phyloP scores from a whole-genome alignment of 2,888 invertebrate species.

The Amphipyra tragopoginis region DNA sequence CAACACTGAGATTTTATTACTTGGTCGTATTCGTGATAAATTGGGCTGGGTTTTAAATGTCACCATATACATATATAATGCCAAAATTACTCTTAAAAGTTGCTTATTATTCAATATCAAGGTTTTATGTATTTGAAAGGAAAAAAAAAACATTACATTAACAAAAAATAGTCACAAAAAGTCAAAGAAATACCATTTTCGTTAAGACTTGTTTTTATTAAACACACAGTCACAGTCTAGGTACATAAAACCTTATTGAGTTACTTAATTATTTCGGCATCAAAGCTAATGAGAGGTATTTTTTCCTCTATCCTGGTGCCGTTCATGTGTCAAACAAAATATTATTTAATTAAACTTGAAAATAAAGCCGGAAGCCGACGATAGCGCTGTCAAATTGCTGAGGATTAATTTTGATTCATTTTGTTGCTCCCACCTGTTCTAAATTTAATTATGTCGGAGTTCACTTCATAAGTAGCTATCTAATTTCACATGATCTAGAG shows the following conservation, averaged over 20 bases:
- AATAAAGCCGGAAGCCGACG: constrained; percentile 74
- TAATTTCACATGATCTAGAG: constrained; percentile 79
- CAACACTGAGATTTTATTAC: neutral
- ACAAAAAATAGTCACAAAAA: constrained; percentile 9
- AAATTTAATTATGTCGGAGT: constrained; percentile 84
- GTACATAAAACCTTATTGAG: constrained; percentile 32
- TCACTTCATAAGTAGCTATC: constrained; percentile 83
- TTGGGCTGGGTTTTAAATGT: too few relatives aligned
- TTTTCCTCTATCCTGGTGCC: constrained; percentile 50
- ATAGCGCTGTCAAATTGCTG: constrained; percentile 79
- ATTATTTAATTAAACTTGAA: constrained; percentile 80
- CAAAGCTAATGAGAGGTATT: constrained; percentile 45
- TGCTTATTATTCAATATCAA: too few relatives aligned
- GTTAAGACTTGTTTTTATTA: constrained; percentile 6
- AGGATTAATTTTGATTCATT: constrained; percentile 88
- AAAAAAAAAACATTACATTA: too few relatives aligned
- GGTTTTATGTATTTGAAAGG: too few relatives aligned
- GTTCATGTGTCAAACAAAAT: constrained; percentile 67
- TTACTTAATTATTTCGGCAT: constrained; percentile 54
- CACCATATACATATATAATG: too few relatives aligned
- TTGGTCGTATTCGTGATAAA: neutral
- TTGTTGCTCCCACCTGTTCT: constrained; percentile 84
- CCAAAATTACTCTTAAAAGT: too few relatives aligned
- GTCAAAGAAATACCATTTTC: constrained; percentile 6
- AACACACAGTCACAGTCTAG: neutral